Evolutionary conservation across 2,113 vertebrate genomes (phyloP).

Genomic region (Eulemur macaco): DNA sequence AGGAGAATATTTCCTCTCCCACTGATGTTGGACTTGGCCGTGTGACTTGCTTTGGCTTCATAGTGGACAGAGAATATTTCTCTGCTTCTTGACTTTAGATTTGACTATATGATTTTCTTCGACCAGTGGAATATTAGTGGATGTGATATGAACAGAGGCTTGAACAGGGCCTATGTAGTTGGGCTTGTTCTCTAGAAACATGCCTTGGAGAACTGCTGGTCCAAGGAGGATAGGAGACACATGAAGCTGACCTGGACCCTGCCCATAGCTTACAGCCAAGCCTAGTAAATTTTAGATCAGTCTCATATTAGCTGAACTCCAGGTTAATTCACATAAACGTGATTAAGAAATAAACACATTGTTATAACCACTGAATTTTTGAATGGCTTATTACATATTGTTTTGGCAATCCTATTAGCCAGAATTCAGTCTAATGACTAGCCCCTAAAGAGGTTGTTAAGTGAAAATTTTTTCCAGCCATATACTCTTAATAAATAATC

Average conservation of each 20-base stretch:
- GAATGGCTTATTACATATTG: not conserved
- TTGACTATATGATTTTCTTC: not conserved
- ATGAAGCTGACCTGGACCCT: not conserved
- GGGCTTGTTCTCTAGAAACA: not conserved
- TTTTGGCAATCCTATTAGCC: not conserved
- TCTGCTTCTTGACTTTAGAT: not conserved
- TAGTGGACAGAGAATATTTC: not conserved
- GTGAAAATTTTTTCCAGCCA: not conserved
- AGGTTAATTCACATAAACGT: not conserved
- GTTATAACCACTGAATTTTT: not conserved
- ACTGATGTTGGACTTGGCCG: not conserved
- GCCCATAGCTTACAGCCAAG: not conserved
- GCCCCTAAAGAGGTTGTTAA: not conserved
- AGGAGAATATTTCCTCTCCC: not conserved
- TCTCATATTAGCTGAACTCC: not conserved
- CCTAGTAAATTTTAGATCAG: not conserved
- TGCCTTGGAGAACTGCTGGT: not conserved
- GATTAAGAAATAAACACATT: not conserved
- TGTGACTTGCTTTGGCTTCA: not conserved
- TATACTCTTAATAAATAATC: not conserved
- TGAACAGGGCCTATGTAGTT: not conserved
- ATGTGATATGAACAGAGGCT: not conserved
- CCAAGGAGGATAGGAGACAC: not conserved
- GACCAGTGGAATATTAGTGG: not conserved
- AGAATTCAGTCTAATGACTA: not conserved